Base-by-base conservation (phyloP, 2,888 invertebrate genomes). In the Arenicola marina region DNA sequence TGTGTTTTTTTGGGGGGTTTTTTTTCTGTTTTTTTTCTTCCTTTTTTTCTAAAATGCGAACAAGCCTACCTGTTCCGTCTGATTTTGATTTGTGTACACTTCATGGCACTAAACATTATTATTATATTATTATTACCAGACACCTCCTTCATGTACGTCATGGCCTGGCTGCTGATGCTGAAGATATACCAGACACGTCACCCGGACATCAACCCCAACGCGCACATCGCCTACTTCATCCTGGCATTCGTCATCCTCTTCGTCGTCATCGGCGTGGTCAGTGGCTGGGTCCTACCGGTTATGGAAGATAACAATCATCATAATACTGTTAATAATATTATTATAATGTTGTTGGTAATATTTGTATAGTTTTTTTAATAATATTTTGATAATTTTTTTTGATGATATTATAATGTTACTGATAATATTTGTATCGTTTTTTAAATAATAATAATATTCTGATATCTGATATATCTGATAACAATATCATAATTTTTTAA, bases 61-160 rank as follows among this genome's bases (percentile, higher is more conserved):
- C n/a, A n/a, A n/a, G n/a, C n/a, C n/a, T n/a, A n/a, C n/a, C n/a
- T n/a, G n/a, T n/a, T n/a, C n/a, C n/a, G n/a, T n/a, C 43, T 38
- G 11, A 38, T n/a, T 38, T 11, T 11, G 11, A 38, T 38, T 15
- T 38, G n/a, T 38, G 11, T 38, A n/a, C 11, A 38, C n/a, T 38
- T 38, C 11, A 15, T n/a, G n/a, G n/a, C 43, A 38, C 43, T 15
- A 38, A 15, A 38, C 43, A 38, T 55, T 2, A 2, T 7, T 55
- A 2, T 21, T 31, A 55, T 32, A 4, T 38, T 31, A 1, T 24
- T 28, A 2, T 60, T 33, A 18, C 31, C 86, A 93, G 93, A 94
- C 81, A 92, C 93, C 0, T 91, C 93, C 71, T 93, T 93, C 81
- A 95, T 95, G 94, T 95, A 94, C 83, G 90, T 93, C 71, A 92